Evolutionary conservation across 1,140 invertebrate genomes (phyloP).

Genomic region (Vollenhovia emeryi): DNA sequence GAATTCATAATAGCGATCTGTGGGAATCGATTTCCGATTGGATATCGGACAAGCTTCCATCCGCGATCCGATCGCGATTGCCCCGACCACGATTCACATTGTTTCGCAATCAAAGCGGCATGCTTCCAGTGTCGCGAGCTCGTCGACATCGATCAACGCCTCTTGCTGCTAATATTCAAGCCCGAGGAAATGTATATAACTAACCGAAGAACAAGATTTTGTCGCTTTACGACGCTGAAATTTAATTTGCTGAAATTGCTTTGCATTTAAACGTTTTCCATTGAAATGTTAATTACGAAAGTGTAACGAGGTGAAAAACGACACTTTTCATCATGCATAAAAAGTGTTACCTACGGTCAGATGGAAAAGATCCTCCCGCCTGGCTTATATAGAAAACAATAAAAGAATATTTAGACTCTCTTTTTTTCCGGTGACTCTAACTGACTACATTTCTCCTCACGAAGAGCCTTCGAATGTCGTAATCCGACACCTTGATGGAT

Average conservation of each 20-base stretch:
- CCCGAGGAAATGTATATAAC: constrained; percentile 6
- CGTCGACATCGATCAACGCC: constrained; percentile 67
- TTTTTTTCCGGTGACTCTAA: constrained; percentile 15
- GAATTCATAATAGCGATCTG: constrained; percentile 57
- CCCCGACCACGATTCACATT: constrained; percentile 63
- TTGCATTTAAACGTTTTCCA: background rate
- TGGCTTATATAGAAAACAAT: background rate
- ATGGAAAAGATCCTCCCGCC: background rate
- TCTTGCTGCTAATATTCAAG: constrained; percentile 48
- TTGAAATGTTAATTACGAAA: background rate
- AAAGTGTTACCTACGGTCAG: background rate
- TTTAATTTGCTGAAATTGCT: background rate
- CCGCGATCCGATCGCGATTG: constrained; percentile 64
- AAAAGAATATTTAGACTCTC: background rate
- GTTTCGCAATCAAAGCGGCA: constrained; percentile 72
- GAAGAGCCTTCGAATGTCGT: constrained; percentile 62
- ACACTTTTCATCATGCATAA: background rate
- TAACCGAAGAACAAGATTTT: background rate
- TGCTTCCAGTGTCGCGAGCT: constrained; percentile 66
- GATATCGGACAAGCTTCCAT: constrained; percentile 38
- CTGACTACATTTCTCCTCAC: constrained; percentile 39
- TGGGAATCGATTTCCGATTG: constrained; percentile 71
- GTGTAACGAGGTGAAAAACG: background rate
- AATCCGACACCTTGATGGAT: constrained; percentile 69
- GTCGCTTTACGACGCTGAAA: background rate